phyloP scores from a whole-genome alignment of 2,888 invertebrate genomes.

The Lottia gigantea region DNA sequence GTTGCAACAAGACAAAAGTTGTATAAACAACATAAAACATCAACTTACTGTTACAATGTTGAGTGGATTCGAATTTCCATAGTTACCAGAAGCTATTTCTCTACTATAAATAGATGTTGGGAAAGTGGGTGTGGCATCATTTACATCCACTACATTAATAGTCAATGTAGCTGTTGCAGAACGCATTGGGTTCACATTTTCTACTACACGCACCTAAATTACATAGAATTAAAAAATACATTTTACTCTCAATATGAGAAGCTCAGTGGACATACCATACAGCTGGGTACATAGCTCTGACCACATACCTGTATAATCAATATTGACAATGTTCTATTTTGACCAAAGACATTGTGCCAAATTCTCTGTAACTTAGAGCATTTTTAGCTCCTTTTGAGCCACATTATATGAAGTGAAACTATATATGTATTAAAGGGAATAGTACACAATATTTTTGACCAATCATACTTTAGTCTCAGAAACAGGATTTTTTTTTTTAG shows the following conservation, averaged over 20 bases:
- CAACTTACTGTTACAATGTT: no score
- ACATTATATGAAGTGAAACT: no score
- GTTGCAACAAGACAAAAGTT: no score
- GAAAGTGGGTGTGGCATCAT: conserved; percentile 58
- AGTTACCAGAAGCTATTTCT: conserved; percentile 43
- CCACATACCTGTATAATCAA: background rate
- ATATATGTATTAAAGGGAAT: no score
- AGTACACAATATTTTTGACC: no score
- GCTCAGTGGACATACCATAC: background rate
- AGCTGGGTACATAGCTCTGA: background rate
- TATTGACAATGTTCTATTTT: background rate
- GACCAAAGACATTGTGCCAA: no score
- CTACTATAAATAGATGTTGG: conserved; percentile 39
- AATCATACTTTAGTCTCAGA: no score
- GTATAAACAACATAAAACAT: no score
- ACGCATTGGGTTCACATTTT: conserved; percentile 33
- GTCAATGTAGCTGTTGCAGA: conserved; percentile 44
- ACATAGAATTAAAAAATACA: background rate
- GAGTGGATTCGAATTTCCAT: conserved; percentile 21
- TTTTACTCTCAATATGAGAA: background rate
- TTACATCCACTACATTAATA: conserved; percentile 52
- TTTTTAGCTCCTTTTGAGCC: no score
- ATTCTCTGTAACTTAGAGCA: no score
- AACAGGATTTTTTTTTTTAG: no score
- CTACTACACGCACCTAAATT: conserved; percentile 46